Percentiles rank a stretch among this genome's conserved stretches.
Evolutionary conservation across 30 jellyfish, hydroid and myxozoan species (phyloP).

Genomic region (Sanderia malayensis): DNA sequence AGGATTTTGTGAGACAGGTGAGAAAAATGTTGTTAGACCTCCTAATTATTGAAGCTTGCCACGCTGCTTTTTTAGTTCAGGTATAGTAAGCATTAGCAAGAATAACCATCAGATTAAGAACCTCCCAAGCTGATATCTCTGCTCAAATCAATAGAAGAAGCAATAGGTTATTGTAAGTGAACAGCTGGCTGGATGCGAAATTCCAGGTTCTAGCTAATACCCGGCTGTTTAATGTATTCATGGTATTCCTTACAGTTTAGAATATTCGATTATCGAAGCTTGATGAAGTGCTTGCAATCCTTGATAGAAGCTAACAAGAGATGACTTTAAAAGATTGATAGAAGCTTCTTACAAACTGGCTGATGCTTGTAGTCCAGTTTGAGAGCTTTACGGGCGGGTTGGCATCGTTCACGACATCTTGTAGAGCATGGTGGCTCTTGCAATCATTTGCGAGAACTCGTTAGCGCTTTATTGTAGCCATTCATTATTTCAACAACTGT

Average conservation of each 20-base stretch:
- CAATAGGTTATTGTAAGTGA: no score
- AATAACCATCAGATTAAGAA: neutral
- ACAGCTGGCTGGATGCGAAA: neutral
- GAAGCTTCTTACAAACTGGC: no score
- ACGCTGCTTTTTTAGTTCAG: neutral
- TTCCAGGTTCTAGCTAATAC: neutral
- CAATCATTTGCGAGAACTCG: neutral
- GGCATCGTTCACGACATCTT: no score
- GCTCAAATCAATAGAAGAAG: no score
- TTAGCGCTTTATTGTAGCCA: neutral
- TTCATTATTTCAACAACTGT: no score
- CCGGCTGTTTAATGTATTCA: neutral
- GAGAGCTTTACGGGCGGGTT: no score
- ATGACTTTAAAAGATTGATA: no score
- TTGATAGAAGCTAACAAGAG: no score
- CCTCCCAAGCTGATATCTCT: no score
- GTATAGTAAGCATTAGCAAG: neutral
- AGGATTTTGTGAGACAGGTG: conserved; percentile 84
- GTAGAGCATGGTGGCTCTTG: neutral
- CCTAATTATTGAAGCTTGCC: neutral
- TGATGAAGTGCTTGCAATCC: no score
- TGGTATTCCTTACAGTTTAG: neutral
- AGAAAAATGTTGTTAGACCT: neutral
- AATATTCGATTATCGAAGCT: neutral
- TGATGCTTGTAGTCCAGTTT: no score